Base-by-base conservation (phyloP, 2,113 vertebrate genomes). In the Pungitius pungitius region DNA sequence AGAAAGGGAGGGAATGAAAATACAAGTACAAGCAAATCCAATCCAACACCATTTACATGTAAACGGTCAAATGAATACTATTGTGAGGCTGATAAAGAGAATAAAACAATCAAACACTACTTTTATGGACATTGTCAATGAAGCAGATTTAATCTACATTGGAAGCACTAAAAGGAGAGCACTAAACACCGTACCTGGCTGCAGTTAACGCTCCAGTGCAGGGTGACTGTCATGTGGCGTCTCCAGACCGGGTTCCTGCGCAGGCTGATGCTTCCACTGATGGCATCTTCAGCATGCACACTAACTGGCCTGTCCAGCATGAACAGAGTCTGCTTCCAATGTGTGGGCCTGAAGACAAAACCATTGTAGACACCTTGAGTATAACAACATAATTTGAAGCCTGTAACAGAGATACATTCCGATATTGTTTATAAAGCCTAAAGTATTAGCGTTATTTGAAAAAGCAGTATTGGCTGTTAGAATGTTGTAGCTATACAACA, bases 251-350 rank as follows among this genome's bases (percentile, higher is more conserved):
- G 93, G 81, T 95, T 95, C 73, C 95, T 94, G 42, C 84, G 88
- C 43, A 96, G 82, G 9, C 85, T 45, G 0, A 93, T 79, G 1
- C 75, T 85, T 22, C 95, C 94, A 0, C 71, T 80, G 79, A 95
- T 85, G 18, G 72, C 49, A 20, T 95, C 94, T 22, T 91, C 93
- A 1, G 45, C 8, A 0, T 66, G 55, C 3, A 95, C 86, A 0
- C 86, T 54, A 14, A 95, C 51, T 0, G 95, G 94, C 60, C 85
- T 63, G 15, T 96, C 94, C 68, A 95, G 85, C 95, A 95, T 96
- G 55, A 96, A 95, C 35, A 95, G 86, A 39, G 95, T 95, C 91
- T 95, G 95, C 81, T 95, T 96, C 94, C 94, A 95, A 82, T 95
- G 95, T 2, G 94, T 95, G 2, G 92, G 90, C 81, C 95, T 95